Base-by-base conservation (phyloP, 1,140 invertebrate genomes). In the Aleiodes sp. region DNA sequence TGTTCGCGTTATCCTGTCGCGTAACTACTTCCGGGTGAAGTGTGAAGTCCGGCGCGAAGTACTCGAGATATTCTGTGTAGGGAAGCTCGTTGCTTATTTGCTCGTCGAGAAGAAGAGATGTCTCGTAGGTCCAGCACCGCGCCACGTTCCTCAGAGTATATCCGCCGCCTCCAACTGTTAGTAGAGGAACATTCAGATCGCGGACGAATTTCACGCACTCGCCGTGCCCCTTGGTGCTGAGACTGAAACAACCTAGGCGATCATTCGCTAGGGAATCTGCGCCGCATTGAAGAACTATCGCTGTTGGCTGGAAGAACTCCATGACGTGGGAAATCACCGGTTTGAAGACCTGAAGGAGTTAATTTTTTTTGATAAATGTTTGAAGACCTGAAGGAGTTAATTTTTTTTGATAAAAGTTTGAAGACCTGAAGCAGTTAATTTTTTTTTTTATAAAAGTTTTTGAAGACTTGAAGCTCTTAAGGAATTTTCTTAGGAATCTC, bases 51-150 rank as follows among this genome's bases (percentile, higher is more conserved):
- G 97, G 96, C 21, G 94, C 95, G 82, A 99, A 99, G 79, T 96
- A 98, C 78, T 98, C 96, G 33, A 97, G 89, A 80, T 98, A 99
- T 82, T 98, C 96, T 7, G 92, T 96, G 75, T 96, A 95, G 0
- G 96, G 96, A 28, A 98, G 85, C 79, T 98, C 96, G 79, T 97
- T 96, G 35, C 92, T 93, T 28, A 99, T 97, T 43, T 92, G 90
- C 78, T 97, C 94, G 78, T 98, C 96, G 0, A 97, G 90, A 0
- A 98, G 86, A 1, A 99, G 86, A 0, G 97, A 98, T 0, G 98
- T 99, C 86, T 99, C 98, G 76, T 99, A 98, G 0, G 98, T 98
- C 98, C 98, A 99, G 82, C 97, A 99, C 43, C 98, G 88, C 0
- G 98, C 98, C 0, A 99, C 98, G 83, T 99, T 99, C 61, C 97